phyloP scores from a whole-genome alignment of 37 sponge, comb jelly and placozoan genomes.

The Cladorhizidae sp. region DNA sequence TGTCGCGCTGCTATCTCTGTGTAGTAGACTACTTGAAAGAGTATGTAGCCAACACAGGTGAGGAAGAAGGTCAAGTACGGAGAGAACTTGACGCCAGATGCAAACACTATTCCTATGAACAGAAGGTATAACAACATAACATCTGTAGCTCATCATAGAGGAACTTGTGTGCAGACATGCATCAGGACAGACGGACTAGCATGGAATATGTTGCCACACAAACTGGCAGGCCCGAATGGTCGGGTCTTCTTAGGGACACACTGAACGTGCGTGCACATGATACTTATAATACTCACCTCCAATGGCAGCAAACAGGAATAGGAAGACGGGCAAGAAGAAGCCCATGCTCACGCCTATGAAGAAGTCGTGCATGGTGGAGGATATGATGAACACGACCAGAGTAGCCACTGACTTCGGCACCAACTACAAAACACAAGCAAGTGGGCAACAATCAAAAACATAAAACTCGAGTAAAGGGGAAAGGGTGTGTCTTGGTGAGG shows the following conservation, averaged over 20 bases:
- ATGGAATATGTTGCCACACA: too few species aligned
- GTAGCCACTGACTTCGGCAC: slow-evolving; percentile 26
- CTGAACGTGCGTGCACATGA: background rate
- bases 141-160: too few species aligned
- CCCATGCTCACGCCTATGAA: slow-evolving; percentile 37
- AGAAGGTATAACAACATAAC: too few species aligned
- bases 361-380: slow-evolving; percentile 80
- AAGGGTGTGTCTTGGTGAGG: too few species aligned
- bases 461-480: too few species aligned
- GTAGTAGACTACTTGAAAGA: slow-evolving; percentile 1
- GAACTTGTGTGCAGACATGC: too few species aligned
- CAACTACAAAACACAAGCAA: too few species aligned
- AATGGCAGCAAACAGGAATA: slow-evolving; percentile 38
- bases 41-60: slow-evolving; percentile 13
- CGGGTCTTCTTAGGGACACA: too few species aligned
- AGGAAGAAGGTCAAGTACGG: background rate
- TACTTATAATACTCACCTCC: slow-evolving; percentile 5
- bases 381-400: slow-evolving; percentile 47
- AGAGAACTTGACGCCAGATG: background rate
- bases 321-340: slow-evolving; percentile 63
- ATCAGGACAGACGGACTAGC: too few species aligned
- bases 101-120: background rate
- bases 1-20: slow-evolving; percentile 26
- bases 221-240: too few species aligned
- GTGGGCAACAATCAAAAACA: too few species aligned